Base-by-base conservation (phyloP, 1,140 invertebrate species). In the Pseudomyrmex cubaensis region DNA sequence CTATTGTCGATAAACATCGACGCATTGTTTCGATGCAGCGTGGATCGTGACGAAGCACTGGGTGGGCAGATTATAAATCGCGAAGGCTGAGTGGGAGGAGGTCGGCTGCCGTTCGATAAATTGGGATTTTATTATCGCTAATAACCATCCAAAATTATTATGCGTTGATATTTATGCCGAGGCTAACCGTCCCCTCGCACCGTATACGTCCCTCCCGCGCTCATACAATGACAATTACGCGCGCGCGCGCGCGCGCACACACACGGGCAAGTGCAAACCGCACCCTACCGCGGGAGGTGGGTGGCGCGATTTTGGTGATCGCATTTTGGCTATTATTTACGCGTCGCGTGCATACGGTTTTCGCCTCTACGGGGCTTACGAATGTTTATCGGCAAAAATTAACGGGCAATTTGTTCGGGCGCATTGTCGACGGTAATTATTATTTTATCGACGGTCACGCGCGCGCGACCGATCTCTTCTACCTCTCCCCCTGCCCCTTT, bases 351-450 rank as follows among this genome's bases (percentile, higher is more conserved):
- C 91, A 91, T 92, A 91, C 91, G 88, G 90, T 92, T 91, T 89
- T 86, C 82, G 85, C 83, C 66, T 83, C 77, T 72, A 83, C 80
- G 82, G 85, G 73, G 85, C 77, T 89, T 84, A 85, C 90, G 90
- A 93, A 93, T 93, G 92, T 93, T 94, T 93, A 94, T 93, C 90
- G 91, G 85, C 89, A 93, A 94, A 94, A 94, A 93, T 93, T 93
- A 93, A 92, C 93, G 90, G 89, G 85, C 91, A 88, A 92, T 92
- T 92, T 90, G 89, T 89, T 89, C 87, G 77, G 84, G 86, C 84
- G 87, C 90, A 91, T 93, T 92, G 88, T 93, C 88, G 85, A 76
- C 56, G 89, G 89, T 93, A 90, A 93, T 93, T 92, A 93, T 93
- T 92, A 92, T 93, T 93, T 91, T 90, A 93, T 93, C 92, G 90